phyloP scores from a whole-genome alignment of 2,888 invertebrate genomes.

The Amiota minor region DNA sequence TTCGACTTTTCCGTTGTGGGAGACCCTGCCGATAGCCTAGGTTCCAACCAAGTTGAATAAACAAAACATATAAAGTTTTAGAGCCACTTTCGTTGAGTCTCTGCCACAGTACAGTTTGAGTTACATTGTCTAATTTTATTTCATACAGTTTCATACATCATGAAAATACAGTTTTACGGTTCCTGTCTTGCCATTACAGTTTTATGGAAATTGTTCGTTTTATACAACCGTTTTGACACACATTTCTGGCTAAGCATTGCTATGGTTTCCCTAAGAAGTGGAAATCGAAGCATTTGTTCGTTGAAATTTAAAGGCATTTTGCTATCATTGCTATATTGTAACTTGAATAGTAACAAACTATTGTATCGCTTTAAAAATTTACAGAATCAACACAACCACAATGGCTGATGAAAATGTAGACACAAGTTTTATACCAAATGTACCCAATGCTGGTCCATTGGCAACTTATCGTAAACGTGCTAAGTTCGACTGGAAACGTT shows the following conservation, averaged over 20 bases:
- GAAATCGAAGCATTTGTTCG: slow-evolving; percentile 21
- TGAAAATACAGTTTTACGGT: too few relatives aligned
- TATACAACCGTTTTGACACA: neutral
- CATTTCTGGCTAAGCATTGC: slow-evolving; percentile 23
- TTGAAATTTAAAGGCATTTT: slow-evolving; percentile 22
- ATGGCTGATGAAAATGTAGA: slow-evolving; percentile 70
- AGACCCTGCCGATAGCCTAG: too few relatives aligned
- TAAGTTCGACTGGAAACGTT: slow-evolving; percentile 89
- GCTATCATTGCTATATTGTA: neutral
- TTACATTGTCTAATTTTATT: too few relatives aligned
- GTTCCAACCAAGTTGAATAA: too few relatives aligned
- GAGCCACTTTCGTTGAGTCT: too few relatives aligned
- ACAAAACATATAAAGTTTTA: too few relatives aligned
- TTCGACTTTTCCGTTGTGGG: too few relatives aligned
- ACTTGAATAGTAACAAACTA: neutral
- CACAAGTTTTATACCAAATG: slow-evolving; percentile 79
- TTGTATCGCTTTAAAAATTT: too few relatives aligned
- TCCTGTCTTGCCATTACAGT: too few relatives aligned
- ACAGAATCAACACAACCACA: neutral
- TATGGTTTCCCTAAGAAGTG: slow-evolving; percentile 41
- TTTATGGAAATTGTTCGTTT: too few relatives aligned
- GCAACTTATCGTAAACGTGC: slow-evolving; percentile 85
- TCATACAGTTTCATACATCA: too few relatives aligned
- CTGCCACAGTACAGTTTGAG: too few relatives aligned
- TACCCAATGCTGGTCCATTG: slow-evolving; percentile 79